A percentile compares a stretch with the other conserved stretches of the same genome.
These are phyloP conservation scores for Caenorhabditis wallacei DNA, from an alignment of 2,888 invertebrate genomes.

Conservation along the genomic window DNA sequence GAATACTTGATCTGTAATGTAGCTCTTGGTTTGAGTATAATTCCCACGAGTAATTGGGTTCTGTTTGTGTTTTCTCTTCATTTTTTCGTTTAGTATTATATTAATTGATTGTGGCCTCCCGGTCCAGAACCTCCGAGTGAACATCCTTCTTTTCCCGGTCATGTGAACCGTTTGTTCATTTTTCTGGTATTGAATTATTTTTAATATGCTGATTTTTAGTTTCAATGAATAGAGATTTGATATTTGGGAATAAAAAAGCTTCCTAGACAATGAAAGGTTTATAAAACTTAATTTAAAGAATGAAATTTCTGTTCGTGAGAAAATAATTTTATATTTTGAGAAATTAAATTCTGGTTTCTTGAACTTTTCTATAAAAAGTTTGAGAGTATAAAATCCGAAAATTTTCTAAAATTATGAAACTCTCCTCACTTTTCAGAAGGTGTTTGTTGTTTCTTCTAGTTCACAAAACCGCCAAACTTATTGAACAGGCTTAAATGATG, in stretches of 20 bases:
- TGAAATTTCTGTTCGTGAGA: neutral
- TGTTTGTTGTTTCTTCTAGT: too few species aligned
- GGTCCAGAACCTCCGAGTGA: conserved; percentile 37
- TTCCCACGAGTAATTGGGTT: conserved; percentile 46
- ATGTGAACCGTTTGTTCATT: neutral
- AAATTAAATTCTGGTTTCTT: too few species aligned
- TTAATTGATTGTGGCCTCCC: conserved; percentile 7
- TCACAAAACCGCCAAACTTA: too few species aligned
- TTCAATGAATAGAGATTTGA: conserved; percentile 3
- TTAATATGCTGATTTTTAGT: conserved; percentile 17
- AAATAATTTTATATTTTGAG: neutral
- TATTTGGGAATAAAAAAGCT: neutral
- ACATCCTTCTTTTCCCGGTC: conserved; percentile 13
- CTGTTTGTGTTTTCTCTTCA: conserved; percentile 5
- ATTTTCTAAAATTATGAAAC: too few species aligned
- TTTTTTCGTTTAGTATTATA: conserved; percentile 3
- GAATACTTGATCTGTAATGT: conserved; percentile 26
- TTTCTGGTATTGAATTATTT: conserved; percentile 28
- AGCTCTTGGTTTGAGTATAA: conserved; percentile 19
- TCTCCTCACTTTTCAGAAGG: too few species aligned
- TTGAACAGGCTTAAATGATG: too few species aligned
- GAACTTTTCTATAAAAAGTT: too few species aligned
- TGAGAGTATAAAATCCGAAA: too few species aligned
- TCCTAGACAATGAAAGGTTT: neutral
- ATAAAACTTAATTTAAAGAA: neutral